These are phyloP conservation scores for Gyrodactylus bullatarudis DNA, from an alignment of 1,140 invertebrate species.

Conservation along the genomic window DNA sequence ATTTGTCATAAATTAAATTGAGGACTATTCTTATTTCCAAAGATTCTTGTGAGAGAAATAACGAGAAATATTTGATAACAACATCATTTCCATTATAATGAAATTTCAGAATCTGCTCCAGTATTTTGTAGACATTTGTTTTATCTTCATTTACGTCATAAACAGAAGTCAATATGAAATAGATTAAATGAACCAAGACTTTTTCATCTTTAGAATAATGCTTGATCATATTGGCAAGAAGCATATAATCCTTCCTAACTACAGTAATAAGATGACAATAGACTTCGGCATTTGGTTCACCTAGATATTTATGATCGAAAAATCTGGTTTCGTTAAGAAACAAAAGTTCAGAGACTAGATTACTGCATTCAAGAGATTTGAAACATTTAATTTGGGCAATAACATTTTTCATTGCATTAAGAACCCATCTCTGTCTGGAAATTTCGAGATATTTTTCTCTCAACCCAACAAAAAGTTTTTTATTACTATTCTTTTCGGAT, in stretches of 20 bases:
- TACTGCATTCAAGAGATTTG: neutral
- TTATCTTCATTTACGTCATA: neutral
- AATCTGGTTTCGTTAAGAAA: neutral
- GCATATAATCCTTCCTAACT: neutral
- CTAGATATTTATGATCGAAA: neutral
- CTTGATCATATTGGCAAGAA: neutral
- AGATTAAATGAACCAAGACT: neutral
- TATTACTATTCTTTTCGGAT: neutral
- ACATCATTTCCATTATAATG: no score
- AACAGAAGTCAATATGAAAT: neutral
- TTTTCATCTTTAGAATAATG: neutral
- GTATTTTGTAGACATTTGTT: no score
- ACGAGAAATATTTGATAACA: no score
- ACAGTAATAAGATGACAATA: neutral
- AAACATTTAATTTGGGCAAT: neutral
- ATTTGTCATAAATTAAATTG: no score
- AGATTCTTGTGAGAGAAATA: no score
- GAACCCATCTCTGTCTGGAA: neutral
- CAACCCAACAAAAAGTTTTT: neutral
- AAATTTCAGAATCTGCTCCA: no score
- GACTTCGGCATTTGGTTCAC: neutral
- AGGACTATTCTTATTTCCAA: no score
- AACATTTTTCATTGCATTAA: neutral
- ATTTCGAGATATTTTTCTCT: neutral
- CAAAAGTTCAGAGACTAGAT: neutral